Evolutionary conservation across 2,888 invertebrate genomes (phyloP), one percentile per base, ranked within the genome.

Genomic region (Entomobrya proxima): DNA sequence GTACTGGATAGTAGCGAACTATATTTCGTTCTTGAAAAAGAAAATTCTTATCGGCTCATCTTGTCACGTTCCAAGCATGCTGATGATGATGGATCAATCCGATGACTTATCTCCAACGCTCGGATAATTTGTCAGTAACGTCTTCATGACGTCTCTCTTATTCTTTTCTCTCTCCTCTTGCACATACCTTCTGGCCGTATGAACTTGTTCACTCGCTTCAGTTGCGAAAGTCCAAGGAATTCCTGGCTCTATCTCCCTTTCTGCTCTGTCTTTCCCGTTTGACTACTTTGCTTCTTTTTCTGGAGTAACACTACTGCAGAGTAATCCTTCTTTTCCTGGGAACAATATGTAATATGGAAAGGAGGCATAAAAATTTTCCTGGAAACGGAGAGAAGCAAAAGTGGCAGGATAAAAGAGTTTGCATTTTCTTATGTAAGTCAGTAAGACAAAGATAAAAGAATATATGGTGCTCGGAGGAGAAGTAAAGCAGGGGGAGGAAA

Each of bases 41-140:
- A 32, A 40, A 75, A 44, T 75, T 67, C 80, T 78, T 82, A 82
- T 86, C 83, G 75, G 83, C 83, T 86, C 86, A 86, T 86, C 86
- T 86, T 87, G 87, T 87, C 87, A 87, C 87, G 87, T 84, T 69
- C 61, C 77, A 37, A 79, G 76, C 44, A 69, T 79, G 84, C 72
- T 84, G 87, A 87, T 87, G 87, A 87, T 87, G 87, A 87, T 87
- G 84, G 87, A 87, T 87, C 87, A 87, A 87, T 85, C 80, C 79
- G 80, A 87, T 87, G 87, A 87, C 87, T 87, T 87, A 84, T 87
- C 87, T 87, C 58, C 44, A 84, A 55, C 80, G 84, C 87, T 87
- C 50, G 76, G 87, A 84, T 87, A 87, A 87, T 87, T 87, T 87
- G 87, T 87, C 87, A 84, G 87, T 69, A 81, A 81, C 77, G 77